Conservation (phyloP, 2,797 vertebrate genomes). For the Hemibagrus guttatus region DNA sequence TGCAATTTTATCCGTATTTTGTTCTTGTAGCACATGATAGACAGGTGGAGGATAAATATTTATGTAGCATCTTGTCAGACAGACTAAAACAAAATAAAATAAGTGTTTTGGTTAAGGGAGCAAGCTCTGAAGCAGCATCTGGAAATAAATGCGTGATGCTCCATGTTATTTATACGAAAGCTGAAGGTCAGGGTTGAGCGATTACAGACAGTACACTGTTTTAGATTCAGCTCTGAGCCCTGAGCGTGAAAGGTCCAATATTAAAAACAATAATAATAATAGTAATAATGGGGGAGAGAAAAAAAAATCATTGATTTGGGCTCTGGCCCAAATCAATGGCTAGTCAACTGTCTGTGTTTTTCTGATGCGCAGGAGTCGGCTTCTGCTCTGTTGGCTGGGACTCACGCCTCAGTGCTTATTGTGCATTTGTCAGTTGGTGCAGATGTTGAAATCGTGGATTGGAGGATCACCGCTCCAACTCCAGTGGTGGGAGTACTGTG, state of each 20-base stretch:
- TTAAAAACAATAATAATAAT: neutral
- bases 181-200: conserved; percentile 12
- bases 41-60: neutral
- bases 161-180: conserved; percentile 16
- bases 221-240: neutral
- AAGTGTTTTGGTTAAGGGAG: neutral
- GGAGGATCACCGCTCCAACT: conserved; percentile 33
- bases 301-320: neutral
- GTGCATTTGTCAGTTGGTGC: conserved; percentile 71
- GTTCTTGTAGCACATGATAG: neutral
- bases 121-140: neutral
- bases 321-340: neutral
- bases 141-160: conserved; percentile 15
- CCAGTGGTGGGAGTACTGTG: conserved; percentile 53
- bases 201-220: conserved; percentile 5
- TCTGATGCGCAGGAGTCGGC: conserved; percentile 23
- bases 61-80: neutral
- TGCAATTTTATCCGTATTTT: neutral
- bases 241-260: neutral
- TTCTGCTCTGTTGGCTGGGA: conserved; percentile 57
- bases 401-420: conserved; percentile 71
- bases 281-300: neutral
- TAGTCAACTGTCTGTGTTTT: conserved; percentile 16
- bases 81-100: neutral
- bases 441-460: conserved; percentile 71